phyloP scores from a whole-genome alignment of 2,888 invertebrate genomes.

The Sinelater perroti region DNA sequence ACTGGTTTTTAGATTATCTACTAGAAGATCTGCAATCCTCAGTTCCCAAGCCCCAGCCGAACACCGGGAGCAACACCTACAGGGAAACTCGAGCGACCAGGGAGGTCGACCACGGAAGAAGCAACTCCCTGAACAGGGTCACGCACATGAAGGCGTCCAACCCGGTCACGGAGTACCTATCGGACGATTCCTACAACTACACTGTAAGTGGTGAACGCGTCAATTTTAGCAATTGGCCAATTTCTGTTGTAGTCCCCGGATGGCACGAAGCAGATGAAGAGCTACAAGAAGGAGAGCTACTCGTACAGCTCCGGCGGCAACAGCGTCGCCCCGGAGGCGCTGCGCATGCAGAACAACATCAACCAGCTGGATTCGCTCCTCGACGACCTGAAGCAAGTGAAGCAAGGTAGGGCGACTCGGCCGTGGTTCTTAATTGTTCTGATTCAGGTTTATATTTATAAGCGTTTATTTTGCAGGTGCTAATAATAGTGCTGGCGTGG shows the following conservation, averaged over 20 bases:
- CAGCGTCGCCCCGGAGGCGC: conserved; percentile 52
- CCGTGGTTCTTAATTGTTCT: conserved; percentile 46
- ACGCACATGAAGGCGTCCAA: conserved; percentile 55
- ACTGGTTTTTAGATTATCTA: conserved; percentile 53
- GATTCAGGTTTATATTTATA: conserved; percentile 48
- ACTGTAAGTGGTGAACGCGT: conserved; percentile 46
- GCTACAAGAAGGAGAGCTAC: conserved; percentile 58
- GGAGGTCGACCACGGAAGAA: conserved; percentile 47
- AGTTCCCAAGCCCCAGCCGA: conserved; percentile 57
- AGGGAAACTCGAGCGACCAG: conserved; percentile 48
- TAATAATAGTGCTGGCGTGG: conserved; percentile 55
- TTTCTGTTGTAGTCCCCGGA: conserved; percentile 55
- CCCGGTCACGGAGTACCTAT: conserved; percentile 57
- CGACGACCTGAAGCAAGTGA: conserved; percentile 72
- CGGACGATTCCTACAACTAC: conserved; percentile 58
- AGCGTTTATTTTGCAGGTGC: conserved; percentile 55
- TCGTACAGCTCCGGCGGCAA: conserved; percentile 52
- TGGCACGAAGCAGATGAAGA: conserved; percentile 55
- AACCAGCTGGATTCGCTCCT: conserved; percentile 79
- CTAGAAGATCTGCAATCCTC: conserved; percentile 60
- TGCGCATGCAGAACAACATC: conserved; percentile 67
- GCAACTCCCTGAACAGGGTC: conserved; percentile 54
- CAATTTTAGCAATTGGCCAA: not conserved
- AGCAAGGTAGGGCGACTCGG: conserved; percentile 49
- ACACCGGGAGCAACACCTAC: conserved; percentile 52